These are phyloP conservation scores for Chrysoperla carnea DNA, from an alignment of 1,140 invertebrate genomes.

Conservation along the genomic window DNA sequence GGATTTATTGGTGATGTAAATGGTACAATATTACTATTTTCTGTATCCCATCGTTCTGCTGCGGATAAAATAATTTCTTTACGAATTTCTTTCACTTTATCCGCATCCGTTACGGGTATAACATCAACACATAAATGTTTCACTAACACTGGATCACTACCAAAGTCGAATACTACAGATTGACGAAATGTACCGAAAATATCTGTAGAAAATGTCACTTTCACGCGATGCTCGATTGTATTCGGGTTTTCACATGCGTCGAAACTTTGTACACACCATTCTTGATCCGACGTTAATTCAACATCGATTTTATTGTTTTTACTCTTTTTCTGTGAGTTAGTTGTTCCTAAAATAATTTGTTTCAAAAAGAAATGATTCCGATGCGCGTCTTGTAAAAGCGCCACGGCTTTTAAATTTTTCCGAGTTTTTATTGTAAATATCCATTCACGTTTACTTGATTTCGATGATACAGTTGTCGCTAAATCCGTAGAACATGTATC, in stretches of 20 bases:
- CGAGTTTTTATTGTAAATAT: constrained; percentile 37
- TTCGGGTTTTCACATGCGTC: constrained; percentile 19
- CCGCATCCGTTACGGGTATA: constrained; percentile 44
- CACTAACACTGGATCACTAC: constrained; percentile 46
- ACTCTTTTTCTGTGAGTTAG: constrained; percentile 11
- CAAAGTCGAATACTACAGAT: constrained; percentile 63
- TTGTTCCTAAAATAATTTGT: constrained; percentile 22
- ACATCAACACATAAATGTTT: constrained; percentile 63
- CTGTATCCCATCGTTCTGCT: constrained; percentile 39
- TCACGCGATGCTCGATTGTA: constrained; percentile 35
- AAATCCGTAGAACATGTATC: constrained; percentile 39
- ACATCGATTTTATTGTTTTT: constrained; percentile 12
- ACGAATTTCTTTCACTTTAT: constrained; percentile 46
- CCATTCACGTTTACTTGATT: constrained; percentile 47
- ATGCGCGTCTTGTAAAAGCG: constrained; percentile 51
- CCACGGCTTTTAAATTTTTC: constrained; percentile 35
- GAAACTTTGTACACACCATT: constrained; percentile 26
- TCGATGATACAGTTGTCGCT: constrained; percentile 42
- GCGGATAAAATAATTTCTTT: constrained; percentile 37
- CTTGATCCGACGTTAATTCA: constrained; percentile 32
- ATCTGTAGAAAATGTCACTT: constrained; percentile 49
- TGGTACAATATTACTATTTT: constrained; percentile 35
- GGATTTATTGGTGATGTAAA: constrained; percentile 39
- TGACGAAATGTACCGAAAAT: constrained; percentile 71
- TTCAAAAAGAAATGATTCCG: constrained; percentile 51